Conservation (phyloP, 2,113 vertebrate species). For the Leptobrachium ailaonicum region DNA sequence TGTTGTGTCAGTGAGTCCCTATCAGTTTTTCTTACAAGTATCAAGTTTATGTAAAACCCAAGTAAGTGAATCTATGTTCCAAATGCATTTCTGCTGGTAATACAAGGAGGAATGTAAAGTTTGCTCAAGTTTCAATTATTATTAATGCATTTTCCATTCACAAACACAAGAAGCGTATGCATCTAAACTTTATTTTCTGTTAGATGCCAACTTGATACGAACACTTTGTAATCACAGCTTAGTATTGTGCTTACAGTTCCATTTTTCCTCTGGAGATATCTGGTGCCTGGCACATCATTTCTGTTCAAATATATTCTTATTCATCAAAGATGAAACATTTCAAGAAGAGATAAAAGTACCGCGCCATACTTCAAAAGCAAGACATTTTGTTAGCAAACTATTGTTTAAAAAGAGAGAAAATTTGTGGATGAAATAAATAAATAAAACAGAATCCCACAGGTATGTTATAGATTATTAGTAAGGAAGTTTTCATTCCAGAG, state of each 20-base stretch:
- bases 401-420: neutral
- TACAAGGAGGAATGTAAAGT: neutral
- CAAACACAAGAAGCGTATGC: neutral
- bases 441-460: constrained; percentile 33
- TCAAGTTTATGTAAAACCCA: neutral
- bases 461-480: constrained; percentile 43
- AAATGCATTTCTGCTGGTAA: neutral
- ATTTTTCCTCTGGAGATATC: constrained; percentile 33
- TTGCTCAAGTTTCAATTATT: neutral
- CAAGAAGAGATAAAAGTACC: constrained; percentile 43
- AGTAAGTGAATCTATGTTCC: neutral
- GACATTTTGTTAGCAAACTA: constrained; percentile 45
- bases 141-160: neutral
- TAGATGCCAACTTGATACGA: constrained; percentile 15
- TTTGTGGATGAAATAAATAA: neutral
- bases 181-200: constrained; percentile 7
- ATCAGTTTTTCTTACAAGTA: neutral
- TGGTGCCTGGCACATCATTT: constrained; percentile 25
- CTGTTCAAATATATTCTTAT: constrained; percentile 39
- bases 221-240: constrained; percentile 35
- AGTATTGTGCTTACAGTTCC: constrained; percentile 16
- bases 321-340: constrained; percentile 47
- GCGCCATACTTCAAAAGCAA: constrained; percentile 41
- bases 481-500: constrained; percentile 41
- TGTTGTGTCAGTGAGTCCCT: too few species aligned